Base-by-base conservation (phyloP, 2,888 invertebrate genomes). In the Lasiommata megera region DNA sequence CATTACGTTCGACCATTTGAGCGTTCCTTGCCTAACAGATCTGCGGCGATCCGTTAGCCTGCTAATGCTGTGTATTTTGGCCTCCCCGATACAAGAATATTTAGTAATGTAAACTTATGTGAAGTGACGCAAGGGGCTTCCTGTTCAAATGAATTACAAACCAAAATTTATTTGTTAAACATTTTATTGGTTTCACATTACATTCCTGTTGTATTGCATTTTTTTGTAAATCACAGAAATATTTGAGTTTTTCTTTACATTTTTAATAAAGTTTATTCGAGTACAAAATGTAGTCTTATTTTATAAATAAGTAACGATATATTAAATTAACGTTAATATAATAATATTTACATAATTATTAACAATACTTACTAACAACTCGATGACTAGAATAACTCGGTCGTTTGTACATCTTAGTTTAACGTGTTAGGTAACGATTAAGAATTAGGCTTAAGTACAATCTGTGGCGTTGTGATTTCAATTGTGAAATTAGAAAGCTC, bases 361-460 rank as follows among this genome's bases (percentile, higher is more conserved):
- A 54, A 51, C 46, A 50, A 56, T 36, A 44, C 23, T 23, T 23
- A 59, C 58, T 43, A 57, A 57, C 52, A 56, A 12, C 23, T 34
- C 9, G 9, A 50, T 62, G 88, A 89, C 88, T 89, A 89, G 88
- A 88, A 67, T 72, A 68, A 83, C 87, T 86, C 86, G 54, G 55
- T 59, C 58, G 29, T 47, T 41, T 58, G 17, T 57, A 56, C 59
- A 59, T 46, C 28, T 48, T 17, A 11, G 11, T 34, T 34, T 23
- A 2, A 23, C 5, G 5, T 5, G 23, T 23, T 23, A 23, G 23
- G 23, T 5, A 23, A 23, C 5, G 2, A 5, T 23, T 23, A 23
- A 23, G 23, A 23, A 23, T 5, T 23, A n/a, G n/a, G n/a, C n/a
- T n/a, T n/a, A n/a, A n/a, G n/a, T n/a, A n/a, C n/a, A n/a, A n/a